phyloP scores from a whole-genome alignment of 2,888 invertebrate genomes.

The Capitulum mitella region DNA sequence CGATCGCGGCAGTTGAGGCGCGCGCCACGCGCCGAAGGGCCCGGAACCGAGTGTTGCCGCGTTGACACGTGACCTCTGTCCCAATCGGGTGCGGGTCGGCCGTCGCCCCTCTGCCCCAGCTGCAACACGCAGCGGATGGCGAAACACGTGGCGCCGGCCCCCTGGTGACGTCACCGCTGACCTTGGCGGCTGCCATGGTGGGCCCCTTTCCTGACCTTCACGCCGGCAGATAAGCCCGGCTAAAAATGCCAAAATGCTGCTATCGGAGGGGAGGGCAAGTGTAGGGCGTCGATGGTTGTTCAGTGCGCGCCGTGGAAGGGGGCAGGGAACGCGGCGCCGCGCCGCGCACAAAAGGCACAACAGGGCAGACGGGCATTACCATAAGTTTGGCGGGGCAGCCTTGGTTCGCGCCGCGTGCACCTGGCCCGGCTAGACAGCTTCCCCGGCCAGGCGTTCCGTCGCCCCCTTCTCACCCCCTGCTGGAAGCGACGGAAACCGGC shows the following conservation, averaged over 20 bases:
- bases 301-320: no score
- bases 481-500: constrained; percentile 1
- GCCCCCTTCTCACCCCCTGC: not conserved
- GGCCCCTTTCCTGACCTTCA: constrained; percentile 18
- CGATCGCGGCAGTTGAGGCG: no score
- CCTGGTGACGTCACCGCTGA: constrained; percentile 50
- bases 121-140: constrained; percentile 37
- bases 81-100: no score
- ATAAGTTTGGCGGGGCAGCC: not conserved
- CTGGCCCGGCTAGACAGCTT: not conserved
- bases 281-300: not conserved
- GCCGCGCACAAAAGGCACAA: no score
- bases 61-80: no score
- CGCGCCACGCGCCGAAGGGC: no score
- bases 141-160: constrained; percentile 55
- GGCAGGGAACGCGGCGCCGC: no score
- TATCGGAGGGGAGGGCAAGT: not conserved
- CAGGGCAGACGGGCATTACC: not conserved
- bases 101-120: not conserved
- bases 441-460: not conserved
- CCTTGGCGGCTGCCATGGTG: constrained; percentile 15
- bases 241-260: not conserved
- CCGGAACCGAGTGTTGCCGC: no score
- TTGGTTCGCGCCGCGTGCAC: not conserved
- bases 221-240: not conserved